Evolutionary conservation across 2,888 invertebrate genomes (phyloP), one percentile per base, ranked within the genome.

Genomic region (Heliconius cydno): DNA sequence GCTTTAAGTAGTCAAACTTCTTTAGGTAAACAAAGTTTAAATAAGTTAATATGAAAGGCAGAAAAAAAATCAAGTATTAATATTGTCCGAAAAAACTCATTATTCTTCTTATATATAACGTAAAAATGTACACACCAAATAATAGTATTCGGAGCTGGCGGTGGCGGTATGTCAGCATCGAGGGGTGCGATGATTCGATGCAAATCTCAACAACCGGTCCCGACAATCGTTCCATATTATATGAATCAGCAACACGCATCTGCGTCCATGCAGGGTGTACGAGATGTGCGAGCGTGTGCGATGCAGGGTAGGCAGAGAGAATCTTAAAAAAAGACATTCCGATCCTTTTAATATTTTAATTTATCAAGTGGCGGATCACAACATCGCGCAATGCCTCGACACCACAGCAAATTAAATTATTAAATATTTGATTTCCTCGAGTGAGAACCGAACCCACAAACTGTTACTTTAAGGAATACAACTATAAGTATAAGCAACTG

Each of bases 151-250:
- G 63, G 73, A 77, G 72, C 76, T 57, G 19, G 22, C 34, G 12
- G 34, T 30, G 15, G 38, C 28, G 72, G 22, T 72, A 72, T 72
- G 72, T 57, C 28, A 72, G 52, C 72, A 34, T 34, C 34, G 34
- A 7, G 34, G 34, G 34, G 34, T 34, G 34, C 70, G 75, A 74
- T 74, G 41, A 77, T 77, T 76, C 75, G 67, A 76, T 80, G 80
- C 80, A 77, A 72, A 78, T 81, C 81, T 76, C 78, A 30, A 70
- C 77, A 81, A 79, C 67, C 76, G 72, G 72, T 68, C 67, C 66
- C 75, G 60, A 76, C 79, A 78, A 79, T 78, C 76, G 79, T 81
- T 46, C 57, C 79, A 78, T 79, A 76, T 79, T 41, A 81, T 79
- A 73, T 79, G 75, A 79, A 81, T 81, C 76, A 34, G 70, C 79